Conservation (phyloP, 2,797 vertebrate genomes). For the Chaenodraco wilsoni region DNA sequence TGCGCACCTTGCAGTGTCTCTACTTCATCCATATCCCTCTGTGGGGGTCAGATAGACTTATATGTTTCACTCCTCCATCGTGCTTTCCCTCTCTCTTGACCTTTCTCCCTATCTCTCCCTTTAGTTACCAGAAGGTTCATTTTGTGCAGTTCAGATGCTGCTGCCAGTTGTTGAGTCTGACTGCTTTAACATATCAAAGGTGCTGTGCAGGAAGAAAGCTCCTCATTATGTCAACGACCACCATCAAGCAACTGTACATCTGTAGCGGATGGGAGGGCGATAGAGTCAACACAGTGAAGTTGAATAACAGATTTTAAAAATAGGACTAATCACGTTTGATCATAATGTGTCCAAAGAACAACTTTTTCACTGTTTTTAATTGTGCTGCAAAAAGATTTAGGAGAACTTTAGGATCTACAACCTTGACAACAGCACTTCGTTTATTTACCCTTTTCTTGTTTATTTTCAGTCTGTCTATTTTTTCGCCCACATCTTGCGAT, state of each 20-base stretch:
- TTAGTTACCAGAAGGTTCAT: conserved; percentile 61
- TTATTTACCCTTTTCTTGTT: conserved; percentile 25
- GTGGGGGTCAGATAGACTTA: conserved; percentile 18
- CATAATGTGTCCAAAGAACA: neutral
- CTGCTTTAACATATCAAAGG: conserved; percentile 81
- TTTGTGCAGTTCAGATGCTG: conserved; percentile 58
- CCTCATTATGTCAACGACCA: conserved; percentile 70
- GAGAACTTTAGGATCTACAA: conserved; percentile 1
- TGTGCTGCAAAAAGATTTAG: neutral
- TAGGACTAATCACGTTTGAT: conserved; percentile 26
- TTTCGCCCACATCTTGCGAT: conserved; percentile 41
- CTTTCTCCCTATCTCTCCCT: conserved; percentile 23
- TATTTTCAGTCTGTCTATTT: conserved; percentile 14
- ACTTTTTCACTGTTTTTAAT: conserved; percentile 13
- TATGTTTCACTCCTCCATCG: conserved; percentile 26
- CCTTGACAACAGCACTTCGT: conserved; percentile 41
- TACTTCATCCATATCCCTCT: conserved; percentile 33
- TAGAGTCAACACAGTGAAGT: conserved; percentile 1
- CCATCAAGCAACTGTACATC: conserved; percentile 65
- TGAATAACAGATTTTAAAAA: conserved; percentile 22
- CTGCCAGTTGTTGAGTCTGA: conserved; percentile 68
- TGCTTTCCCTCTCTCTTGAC: conserved; percentile 8
- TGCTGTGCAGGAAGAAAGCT: conserved; percentile 61
- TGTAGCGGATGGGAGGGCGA: conserved; percentile 2
- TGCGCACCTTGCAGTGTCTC: conserved; percentile 10